These are phyloP conservation scores for Epizoanthus illoricatus DNA, from an alignment of 92 coral and sea anemone species.

Conservation along the genomic window DNA sequence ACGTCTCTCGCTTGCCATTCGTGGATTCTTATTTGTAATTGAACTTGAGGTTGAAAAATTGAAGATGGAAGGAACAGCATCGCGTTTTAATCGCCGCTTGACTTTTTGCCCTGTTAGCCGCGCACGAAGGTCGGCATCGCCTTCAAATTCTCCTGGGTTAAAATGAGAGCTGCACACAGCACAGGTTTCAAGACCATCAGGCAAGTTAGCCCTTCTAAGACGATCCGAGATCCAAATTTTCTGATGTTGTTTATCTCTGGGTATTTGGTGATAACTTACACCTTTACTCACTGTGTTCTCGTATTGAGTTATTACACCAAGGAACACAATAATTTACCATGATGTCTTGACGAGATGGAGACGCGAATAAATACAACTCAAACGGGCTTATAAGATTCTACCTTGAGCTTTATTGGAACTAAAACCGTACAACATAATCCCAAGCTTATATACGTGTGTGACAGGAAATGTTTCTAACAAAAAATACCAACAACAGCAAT, in stretches of 20 bases:
- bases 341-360: background rate
- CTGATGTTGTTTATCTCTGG: background rate
- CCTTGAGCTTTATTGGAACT: background rate
- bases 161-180: background rate
- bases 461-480: constrained; percentile 6
- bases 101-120: constrained; percentile 18
- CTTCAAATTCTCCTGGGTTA: constrained; percentile 2
- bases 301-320: constrained; percentile 20
- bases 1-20: constrained; percentile 25
- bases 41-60: background rate
- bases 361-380: background rate
- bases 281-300: constrained; percentile 22
- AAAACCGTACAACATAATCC: background rate
- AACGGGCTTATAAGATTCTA: background rate
- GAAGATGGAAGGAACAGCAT: constrained; percentile 12
- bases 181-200: background rate
- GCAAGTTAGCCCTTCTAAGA: background rate
- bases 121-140: background rate
- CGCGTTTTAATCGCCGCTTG: constrained; percentile 24
- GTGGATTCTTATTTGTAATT: background rate
- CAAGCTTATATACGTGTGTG: background rate
- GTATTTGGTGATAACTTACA: constrained; percentile 29
- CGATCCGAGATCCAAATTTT: no score
- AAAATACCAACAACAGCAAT: constrained; percentile 4
- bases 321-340: constrained; percentile 30